Evolutionary conservation across 2,797 vertebrate genomes (phyloP), one percentile per base, ranked within the genome.

Genomic region (Karalla daura): DNA sequence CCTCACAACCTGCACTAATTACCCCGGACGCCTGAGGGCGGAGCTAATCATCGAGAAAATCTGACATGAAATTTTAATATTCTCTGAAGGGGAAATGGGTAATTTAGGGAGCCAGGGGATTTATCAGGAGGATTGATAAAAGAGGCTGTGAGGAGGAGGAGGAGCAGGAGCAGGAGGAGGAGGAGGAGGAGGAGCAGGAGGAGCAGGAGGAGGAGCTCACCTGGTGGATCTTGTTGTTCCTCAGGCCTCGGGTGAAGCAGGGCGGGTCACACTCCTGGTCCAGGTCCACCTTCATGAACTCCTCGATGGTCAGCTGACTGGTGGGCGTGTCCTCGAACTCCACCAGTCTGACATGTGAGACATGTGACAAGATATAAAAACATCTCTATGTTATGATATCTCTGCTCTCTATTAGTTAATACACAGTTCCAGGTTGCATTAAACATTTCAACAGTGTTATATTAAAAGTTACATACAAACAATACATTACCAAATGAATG

Each of bases 291-390:
- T 78, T 96, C 96, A 98, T 96, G 82, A 99, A 99, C 86, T 99
- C 96, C 3, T 98, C 96, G 33, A 98, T 95, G 30, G 98, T 99
- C 88, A 99, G 91, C 81, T 96, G 94, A 74, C 98, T 98, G 64
- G 96, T 97, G 39, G 98, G 98, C 1, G 97, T 99, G 74, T 98
- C 95, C 84, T 97, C 96, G 68, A 99, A 99, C 79, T 99, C 98
- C 0, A 82, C 94, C 80, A 99, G 86, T 85, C 98, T 99, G 63
- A 70, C 14, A 4, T 5, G 14, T 5, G 54, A 62, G 20, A 21
- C n/a, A n/a, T n/a, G n/a, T n/a, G n/a, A n/a, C n/a, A n/a, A n/a
- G n/a, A n/a, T n/a, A n/a, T n/a, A n/a, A n/a, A n/a, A n/a, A n/a
- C n/a, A n/a, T n/a, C n/a, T n/a, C n/a, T n/a, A n/a, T n/a, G n/a